Evolutionary conservation across 2,797 vertebrate species (phyloP), one percentile per base, ranked within the genome.

Genomic region (Aselliscus stoliczkanus): DNA sequence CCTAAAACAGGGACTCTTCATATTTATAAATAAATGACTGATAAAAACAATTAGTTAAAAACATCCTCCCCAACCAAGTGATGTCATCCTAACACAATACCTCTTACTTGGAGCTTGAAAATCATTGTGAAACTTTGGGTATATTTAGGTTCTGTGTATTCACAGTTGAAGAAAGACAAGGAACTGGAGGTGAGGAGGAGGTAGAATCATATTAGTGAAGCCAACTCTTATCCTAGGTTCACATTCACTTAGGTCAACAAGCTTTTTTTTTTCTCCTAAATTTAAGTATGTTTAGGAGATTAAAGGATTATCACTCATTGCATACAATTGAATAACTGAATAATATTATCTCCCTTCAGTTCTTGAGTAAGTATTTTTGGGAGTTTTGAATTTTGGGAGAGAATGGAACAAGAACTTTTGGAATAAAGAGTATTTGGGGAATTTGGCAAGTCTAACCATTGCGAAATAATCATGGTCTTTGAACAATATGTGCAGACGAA

Each of bases 21-120:
- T 13, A 58, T 37, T 90, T 70, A 44, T 34, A 90, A 85, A 64
- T 92, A 88, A 79, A 52, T 58, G n/a, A 73, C 4, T 54, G 58
- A 75, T 73, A 88, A 87, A 90, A 94, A 94, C 52, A 90, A 82
- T 73, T 72, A 34, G 27, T 76, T 80, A 65, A 93, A 90, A 93
- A 69, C 14, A 52, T 88, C 27, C 23, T 81, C 37, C 11, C 12
- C 15, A 31, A 1, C 6, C 9, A 86, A 12, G 8, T 75, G n/a
- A 82, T 52, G 7, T 34, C 44, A 81, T 79, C 15, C 29, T 86
- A 88, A 60, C 25, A 73, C 2, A 85, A 14, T 69, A 44, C 1
- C 6, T 54, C 10, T 50, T 23, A 58, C 2, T 64, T 37, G 44
- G 37, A 72, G 29, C 82, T 47, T 82, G 73, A 93, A 82, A 75